phyloP scores from a whole-genome alignment of 2,113 vertebrate genomes.

The Chaetodon auriga region DNA sequence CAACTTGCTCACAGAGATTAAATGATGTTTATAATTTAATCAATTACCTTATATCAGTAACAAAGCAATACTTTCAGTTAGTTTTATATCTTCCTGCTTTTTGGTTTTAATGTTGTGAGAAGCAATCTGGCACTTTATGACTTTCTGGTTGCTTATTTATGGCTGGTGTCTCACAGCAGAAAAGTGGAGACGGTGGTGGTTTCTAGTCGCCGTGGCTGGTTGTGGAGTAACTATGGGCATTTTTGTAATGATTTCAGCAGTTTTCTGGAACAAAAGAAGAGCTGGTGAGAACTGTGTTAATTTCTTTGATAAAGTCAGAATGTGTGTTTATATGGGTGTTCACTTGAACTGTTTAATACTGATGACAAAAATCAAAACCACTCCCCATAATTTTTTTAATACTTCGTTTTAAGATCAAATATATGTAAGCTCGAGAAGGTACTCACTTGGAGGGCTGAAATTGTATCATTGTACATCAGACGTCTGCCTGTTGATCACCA shows the following conservation, averaged over 20 bases:
- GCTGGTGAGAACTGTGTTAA: background rate
- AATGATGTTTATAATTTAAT: background rate
- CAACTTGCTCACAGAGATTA: no score
- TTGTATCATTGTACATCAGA: background rate
- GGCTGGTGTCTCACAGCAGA: background rate
- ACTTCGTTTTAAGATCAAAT: no score
- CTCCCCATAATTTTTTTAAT: no score
- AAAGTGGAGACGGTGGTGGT: background rate
- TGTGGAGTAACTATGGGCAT: conserved; percentile 40
- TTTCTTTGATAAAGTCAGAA: background rate
- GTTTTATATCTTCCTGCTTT: background rate
- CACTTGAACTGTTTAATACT: background rate
- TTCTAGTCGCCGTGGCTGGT: background rate
- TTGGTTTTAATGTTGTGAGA: background rate
- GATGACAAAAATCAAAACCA: no score
- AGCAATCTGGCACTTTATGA: background rate
- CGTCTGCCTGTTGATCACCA: no score
- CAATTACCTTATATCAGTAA: background rate
- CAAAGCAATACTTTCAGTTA: background rate
- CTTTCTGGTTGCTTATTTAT: background rate
- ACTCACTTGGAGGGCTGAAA: no score
- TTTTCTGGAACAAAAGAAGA: background rate
- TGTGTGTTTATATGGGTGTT: background rate
- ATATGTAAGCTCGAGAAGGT: background rate
- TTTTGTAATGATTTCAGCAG: background rate